Percentiles rank a stretch among this genome's conserved stretches.
phyloP scores from a whole-genome alignment of 64 coral and sea anemone species.

The Pocillopora damicornis region DNA sequence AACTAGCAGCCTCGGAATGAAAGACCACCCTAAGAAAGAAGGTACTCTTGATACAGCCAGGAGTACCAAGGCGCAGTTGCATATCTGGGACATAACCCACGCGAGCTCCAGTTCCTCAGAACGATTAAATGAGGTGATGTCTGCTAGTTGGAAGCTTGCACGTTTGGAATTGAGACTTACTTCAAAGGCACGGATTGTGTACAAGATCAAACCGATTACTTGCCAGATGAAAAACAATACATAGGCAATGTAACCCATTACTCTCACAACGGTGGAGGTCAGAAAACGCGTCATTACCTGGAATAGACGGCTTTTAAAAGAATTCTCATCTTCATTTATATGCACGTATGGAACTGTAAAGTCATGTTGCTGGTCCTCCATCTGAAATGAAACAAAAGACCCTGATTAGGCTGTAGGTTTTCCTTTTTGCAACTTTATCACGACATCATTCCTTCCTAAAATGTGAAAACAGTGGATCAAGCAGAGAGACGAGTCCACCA shows the following conservation, averaged over 20 bases:
- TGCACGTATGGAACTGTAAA: too few species aligned
- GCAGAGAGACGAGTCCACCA: too few species aligned
- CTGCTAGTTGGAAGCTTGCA: neutral
- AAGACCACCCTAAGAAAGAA: neutral
- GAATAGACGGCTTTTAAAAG: neutral
- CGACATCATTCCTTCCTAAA: too few species aligned
- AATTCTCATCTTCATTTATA: too few species aligned
- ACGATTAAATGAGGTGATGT: neutral
- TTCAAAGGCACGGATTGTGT: constrained; percentile 2
- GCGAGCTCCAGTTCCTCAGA: neutral
- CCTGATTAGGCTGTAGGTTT: too few species aligned
- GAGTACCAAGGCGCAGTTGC: neutral
- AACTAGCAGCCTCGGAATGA: constrained; percentile 2
- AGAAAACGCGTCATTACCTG: neutral
- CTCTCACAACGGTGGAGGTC: neutral
- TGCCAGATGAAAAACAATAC: constrained; percentile 6
- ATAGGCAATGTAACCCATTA: neutral
- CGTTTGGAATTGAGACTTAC: neutral
- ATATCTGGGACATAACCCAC: neutral
- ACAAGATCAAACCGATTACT: constrained; percentile 6
- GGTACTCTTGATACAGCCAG: constrained; percentile 13
- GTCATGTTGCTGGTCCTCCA: too few species aligned
- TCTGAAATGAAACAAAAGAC: too few species aligned
- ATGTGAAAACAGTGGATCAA: too few species aligned
- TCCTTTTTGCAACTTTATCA: too few species aligned